Conservation (phyloP, 2,113 vertebrate species). For the Brachionichthys hirsutus region DNA sequence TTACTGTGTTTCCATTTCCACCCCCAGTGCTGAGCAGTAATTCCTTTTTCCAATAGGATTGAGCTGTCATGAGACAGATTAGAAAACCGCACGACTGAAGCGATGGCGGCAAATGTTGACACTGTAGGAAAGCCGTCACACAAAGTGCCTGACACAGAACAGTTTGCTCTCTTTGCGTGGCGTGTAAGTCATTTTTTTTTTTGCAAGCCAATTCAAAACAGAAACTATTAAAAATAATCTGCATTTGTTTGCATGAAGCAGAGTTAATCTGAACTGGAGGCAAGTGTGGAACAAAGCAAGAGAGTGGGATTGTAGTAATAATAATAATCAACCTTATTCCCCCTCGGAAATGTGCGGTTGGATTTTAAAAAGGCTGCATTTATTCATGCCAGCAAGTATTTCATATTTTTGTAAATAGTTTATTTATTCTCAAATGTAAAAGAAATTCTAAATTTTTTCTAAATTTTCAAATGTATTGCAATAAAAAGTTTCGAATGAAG, state of each 20-base stretch:
- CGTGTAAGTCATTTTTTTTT: neutral
- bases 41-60: slow-evolving; percentile 47
- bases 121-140: slow-evolving; percentile 7
- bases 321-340: neutral
- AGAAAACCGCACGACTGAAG: slow-evolving; percentile 17
- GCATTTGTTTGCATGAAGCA: neutral
- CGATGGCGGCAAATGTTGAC: slow-evolving; percentile 13
- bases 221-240: neutral
- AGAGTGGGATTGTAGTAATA: neutral
- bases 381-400: neutral
- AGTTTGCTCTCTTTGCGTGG: neutral
- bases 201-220: slow-evolving; percentile 5
- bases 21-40: slow-evolving; percentile 16
- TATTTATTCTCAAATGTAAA: neutral
- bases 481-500: neutral
- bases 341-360: neutral
- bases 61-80: slow-evolving; percentile 38
- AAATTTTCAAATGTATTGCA: neutral
- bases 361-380: neutral
- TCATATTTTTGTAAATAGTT: neutral
- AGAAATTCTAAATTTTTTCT: too few species aligned
- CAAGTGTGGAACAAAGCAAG: neutral
- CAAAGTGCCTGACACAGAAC: slow-evolving; percentile 3
- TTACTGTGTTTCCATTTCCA: slow-evolving; percentile 44
- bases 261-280: neutral